Conservation (phyloP, 2,888 invertebrate genomes). For the Andrena chrysosceles region DNA sequence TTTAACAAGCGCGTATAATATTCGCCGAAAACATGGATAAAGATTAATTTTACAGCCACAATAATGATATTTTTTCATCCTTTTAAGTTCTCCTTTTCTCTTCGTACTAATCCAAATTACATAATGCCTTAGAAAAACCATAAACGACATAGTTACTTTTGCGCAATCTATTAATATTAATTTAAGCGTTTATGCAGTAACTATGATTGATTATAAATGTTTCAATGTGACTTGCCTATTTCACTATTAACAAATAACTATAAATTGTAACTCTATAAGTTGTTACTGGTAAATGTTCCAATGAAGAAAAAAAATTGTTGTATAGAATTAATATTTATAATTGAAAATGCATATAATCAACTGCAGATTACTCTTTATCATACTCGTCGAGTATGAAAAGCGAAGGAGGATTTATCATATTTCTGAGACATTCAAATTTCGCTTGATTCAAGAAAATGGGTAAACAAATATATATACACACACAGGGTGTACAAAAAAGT, state of each 20-base stretch:
- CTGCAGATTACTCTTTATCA: conserved; percentile 37
- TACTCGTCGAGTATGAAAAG: conserved; percentile 24
- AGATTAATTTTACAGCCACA: conserved; percentile 8
- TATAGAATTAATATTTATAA: conserved; percentile 49
- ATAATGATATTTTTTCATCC: conserved; percentile 15
- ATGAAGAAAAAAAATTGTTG: conserved; percentile 13
- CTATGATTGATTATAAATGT: conserved; percentile 20
- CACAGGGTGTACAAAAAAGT: background rate
- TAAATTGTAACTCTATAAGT: conserved; percentile 29
- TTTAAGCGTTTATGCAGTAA: background rate
- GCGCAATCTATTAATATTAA: background rate
- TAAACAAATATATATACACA: conserved; percentile 48
- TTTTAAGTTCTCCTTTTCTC: conserved; percentile 2
- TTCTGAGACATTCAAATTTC: conserved; percentile 49
- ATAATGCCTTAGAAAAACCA: background rate
- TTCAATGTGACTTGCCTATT: conserved; percentile 30
- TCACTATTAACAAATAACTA: conserved; percentile 26
- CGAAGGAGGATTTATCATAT: conserved; percentile 38
- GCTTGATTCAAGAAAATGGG: conserved; percentile 44
- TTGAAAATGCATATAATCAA: conserved; percentile 49
- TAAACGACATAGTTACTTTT: background rate
- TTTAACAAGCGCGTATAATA: conserved; percentile 25
- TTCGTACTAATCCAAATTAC: conserved; percentile 2
- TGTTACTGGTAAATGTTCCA: conserved; percentile 45
- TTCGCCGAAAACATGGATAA: conserved; percentile 12